Evolutionary conservation across 2,113 vertebrate species (phyloP), one percentile per base, ranked within the genome.

Genomic region (Vulpes lagopus): DNA sequence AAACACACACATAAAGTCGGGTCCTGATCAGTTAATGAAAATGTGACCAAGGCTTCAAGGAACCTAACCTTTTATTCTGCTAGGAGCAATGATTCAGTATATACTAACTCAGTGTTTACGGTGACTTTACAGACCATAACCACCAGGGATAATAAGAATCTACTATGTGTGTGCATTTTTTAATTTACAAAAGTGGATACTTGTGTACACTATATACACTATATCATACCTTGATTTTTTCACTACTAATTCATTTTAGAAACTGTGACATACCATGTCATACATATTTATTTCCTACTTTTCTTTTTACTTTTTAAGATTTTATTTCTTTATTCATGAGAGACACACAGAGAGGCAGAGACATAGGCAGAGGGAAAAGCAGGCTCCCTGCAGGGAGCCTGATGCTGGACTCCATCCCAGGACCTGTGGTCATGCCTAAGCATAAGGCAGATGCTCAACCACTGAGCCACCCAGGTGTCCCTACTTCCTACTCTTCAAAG

Each of bases 401-500:
- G 43, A 43, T 43, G 43, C 7, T 43, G 43, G 43, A 43, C 43
- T 43, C 43, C 43, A 43, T 43, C 43, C 43, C 43, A 43, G 43
- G 43, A 43, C 43, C 43, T 43, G 43, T 43, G 43, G 43, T 43
- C 43, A 43, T 43, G 43, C 43, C 43, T 43, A 7, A 43, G 43
- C 43, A 43, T 43, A 43, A 43, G 43, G 43, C 43, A 43, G 43
- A 43, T 43, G 43, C 43, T 43, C 43, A 43, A 43, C 43, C 43
- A 43, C 43, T 43, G 43, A 43, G 43, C 43, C 43, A 43, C 43
- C 43, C 43, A 43, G 43, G 6, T 43, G 43, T 43, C 43, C 43
- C 43, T 43, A 79, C 17, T 16, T 94, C 15, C 62, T 85, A 81
- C 3, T 79, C 92, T 87, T 78, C 57, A 79, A 97, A 97, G 60